Evolutionary conservation across 2,888 invertebrate species (phyloP).

Genomic region (Calameuta filiformis): DNA sequence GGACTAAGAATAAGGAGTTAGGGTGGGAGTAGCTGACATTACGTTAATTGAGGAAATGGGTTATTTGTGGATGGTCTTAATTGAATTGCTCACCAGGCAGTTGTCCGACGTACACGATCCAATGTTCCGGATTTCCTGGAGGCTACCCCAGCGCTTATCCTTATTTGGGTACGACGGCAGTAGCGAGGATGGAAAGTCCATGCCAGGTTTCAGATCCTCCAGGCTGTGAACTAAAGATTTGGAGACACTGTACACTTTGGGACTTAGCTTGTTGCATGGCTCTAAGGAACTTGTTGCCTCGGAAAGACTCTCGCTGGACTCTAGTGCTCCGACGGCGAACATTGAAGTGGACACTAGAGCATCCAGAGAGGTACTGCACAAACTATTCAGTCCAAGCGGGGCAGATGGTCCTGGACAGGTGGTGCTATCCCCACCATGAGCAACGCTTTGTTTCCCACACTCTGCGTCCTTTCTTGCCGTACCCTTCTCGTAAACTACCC

Average conservation of each 20-base stretch:
- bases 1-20: background rate
- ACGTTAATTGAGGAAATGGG: background rate
- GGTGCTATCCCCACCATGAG: constrained; percentile 49
- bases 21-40: background rate
- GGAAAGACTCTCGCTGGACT: constrained; percentile 23
- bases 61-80: background rate
- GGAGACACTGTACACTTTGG: constrained; percentile 73
- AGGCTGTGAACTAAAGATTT: constrained; percentile 62
- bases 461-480: constrained; percentile 19
- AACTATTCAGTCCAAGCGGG: constrained; percentile 36
- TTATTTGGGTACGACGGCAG: constrained; percentile 44
- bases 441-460: constrained; percentile 35
- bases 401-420: constrained; percentile 58
- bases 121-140: constrained; percentile 72
- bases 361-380: constrained; percentile 47
- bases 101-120: constrained; percentile 46
- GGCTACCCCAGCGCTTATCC: constrained; percentile 71
- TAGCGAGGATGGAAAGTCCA: constrained; percentile 41
- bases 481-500: constrained; percentile 26
- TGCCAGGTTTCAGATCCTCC: constrained; percentile 61
- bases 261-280: constrained; percentile 71
- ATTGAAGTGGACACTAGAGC: constrained; percentile 41
- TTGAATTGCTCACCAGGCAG: constrained; percentile 47
- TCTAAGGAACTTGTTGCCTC: constrained; percentile 8
- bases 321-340: constrained; percentile 40